Evolutionary conservation across 2,113 vertebrate genomes (phyloP).

Genomic region (Pyxicephalus adspersus): DNA sequence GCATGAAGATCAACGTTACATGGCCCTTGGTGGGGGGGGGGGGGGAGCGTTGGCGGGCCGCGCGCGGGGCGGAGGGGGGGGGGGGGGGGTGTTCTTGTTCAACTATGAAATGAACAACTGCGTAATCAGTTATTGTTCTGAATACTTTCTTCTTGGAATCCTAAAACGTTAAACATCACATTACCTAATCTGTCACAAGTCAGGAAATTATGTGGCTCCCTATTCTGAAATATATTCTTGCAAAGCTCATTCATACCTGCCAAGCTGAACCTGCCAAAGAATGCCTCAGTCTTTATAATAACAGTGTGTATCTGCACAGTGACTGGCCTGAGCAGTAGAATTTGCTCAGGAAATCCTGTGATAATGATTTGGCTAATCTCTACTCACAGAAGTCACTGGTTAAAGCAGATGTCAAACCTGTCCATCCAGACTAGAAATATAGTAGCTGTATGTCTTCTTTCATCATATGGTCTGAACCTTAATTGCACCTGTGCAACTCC

Average conservation of each 20-base stretch:
- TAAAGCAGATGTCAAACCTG: constrained; percentile 26
- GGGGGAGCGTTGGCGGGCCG: too few relatives aligned
- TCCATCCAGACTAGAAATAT: constrained; percentile 21
- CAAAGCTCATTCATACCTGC: constrained; percentile 54
- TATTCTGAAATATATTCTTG: constrained; percentile 20
- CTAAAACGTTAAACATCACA: neutral
- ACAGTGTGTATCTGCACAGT: constrained; percentile 14
- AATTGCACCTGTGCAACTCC: too few relatives aligned
- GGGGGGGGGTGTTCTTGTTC: too few relatives aligned
- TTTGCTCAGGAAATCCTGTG: constrained; percentile 55
- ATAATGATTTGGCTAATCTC: constrained; percentile 54
- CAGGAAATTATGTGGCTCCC: constrained; percentile 16
- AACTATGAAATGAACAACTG: too few relatives aligned
- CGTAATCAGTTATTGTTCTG: too few relatives aligned
- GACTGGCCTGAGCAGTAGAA: constrained; percentile 27
- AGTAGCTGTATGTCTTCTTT: neutral
- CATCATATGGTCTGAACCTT: too few relatives aligned
- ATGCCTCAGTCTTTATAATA: constrained; percentile 47
- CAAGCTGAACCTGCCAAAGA: constrained; percentile 55
- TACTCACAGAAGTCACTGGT: constrained; percentile 35
- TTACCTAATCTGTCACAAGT: neutral
- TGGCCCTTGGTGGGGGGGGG: too few relatives aligned
- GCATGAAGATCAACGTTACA: too few relatives aligned
- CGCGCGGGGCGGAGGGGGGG: too few relatives aligned
- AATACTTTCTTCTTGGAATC: neutral